Conservation (phyloP, 2,113 vertebrate genomes). For the Leuciscus idus region DNA sequence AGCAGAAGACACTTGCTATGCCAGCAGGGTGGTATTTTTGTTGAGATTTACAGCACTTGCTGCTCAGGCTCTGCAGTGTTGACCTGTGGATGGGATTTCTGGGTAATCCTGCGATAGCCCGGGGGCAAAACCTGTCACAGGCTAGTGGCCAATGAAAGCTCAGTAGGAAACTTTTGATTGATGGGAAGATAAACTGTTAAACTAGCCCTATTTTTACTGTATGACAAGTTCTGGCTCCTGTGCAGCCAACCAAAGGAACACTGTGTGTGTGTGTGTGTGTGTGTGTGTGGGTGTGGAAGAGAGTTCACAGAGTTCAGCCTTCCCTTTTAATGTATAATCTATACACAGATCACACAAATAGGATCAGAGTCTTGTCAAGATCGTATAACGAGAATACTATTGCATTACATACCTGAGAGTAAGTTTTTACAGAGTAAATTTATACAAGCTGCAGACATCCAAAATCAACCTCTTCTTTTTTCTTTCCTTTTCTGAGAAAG, state of each 20-base stretch:
- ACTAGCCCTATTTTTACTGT: constrained; percentile 48
- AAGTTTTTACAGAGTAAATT: background rate
- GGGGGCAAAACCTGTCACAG: constrained; percentile 4
- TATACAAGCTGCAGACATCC: constrained; percentile 14
- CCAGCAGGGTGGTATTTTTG: constrained; percentile 1
- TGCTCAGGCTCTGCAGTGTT: background rate
- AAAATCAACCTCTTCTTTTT: background rate
- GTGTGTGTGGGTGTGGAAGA: background rate
- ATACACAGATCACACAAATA: background rate
- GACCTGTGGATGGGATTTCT: constrained; percentile 5
- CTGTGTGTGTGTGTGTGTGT: constrained; percentile 1
- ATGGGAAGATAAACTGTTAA: constrained; percentile 12
- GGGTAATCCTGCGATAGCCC: background rate
- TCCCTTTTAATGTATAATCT: background rate
- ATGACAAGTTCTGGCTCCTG: constrained; percentile 16
- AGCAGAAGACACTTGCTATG: background rate
- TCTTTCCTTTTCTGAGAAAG: background rate
- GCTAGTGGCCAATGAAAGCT: background rate
- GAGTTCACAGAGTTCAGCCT: constrained; percentile 25
- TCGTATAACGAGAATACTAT: background rate
- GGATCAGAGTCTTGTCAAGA: constrained; percentile 2
- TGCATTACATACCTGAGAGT: background rate
- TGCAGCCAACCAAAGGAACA: background rate
- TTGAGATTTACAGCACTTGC: background rate
- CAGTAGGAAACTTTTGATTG: constrained; percentile 24